Base-by-base conservation (phyloP, 2,888 invertebrate genomes). In the Pammene aurita region DNA sequence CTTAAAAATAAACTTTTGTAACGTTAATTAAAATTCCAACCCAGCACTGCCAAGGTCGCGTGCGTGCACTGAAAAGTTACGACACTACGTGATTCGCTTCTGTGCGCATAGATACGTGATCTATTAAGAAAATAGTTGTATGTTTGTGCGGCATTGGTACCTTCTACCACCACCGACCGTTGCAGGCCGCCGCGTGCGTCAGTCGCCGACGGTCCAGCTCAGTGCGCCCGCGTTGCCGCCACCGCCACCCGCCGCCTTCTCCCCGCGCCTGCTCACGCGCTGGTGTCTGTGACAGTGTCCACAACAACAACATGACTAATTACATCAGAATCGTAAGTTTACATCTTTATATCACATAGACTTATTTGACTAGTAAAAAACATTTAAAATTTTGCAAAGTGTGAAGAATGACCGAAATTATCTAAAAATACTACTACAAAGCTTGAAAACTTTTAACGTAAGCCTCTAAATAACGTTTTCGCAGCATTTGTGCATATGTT, bases 261-360 rank as follows among this genome's bases (percentile, higher is more conserved):
- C 64, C 62, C 44, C 58, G 34, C 44, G 58, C 58, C 46, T 46
- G 56, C 71, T 67, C 69, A 71, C 75, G 68, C 71, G 75, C 73
- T 75, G 80, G 80, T 82, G 63, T 80, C 81, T 82, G 89, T 89
- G 89, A 84, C 84, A 88, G 88, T 89, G 88, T 77, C 76, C 75
- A 73, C 76, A 73, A 73, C 71, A 76, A 74, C 82, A 84, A 76
- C 75, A 92, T 90, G 91, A 89, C 84, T 79, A 84, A 81, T 82
- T 86, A 86, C 86, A 77, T 86, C 72, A 88, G 84, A 88, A 86
- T 87, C 75, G 91, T 92, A 84, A 91, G 92, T 90, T 60, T 52
- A 52, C 38, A 38, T 26, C 9, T 56, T 35, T 35, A 55, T 35
- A 5, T 55, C 50, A 56, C 35, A 4, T 38, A 11, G 5, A 55